These are phyloP conservation scores for Liolophura sinensis DNA, from an alignment of 1,140 invertebrate genomes.

Conservation along the genomic window DNA sequence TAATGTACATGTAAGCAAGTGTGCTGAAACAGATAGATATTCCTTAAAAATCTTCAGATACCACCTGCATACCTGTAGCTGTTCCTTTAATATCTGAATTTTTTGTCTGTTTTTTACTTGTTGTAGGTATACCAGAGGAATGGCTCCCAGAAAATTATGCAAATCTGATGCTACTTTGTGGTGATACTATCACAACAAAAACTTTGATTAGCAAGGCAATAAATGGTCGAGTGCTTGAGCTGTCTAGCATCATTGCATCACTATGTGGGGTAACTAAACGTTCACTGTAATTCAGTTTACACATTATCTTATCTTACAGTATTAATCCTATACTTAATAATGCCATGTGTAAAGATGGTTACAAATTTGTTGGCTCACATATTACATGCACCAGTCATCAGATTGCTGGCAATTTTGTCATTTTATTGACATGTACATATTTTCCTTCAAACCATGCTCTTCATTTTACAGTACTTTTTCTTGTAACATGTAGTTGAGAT, in stretches of 20 bases:
- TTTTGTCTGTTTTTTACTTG: neutral
- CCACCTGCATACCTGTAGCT: neutral
- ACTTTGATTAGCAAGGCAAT: constrained; percentile 56
- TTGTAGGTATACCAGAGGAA: constrained; percentile 54
- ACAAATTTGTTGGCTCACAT: neutral
- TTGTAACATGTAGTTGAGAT: neutral
- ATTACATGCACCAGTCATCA: neutral
- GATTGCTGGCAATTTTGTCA: neutral
- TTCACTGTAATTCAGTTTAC: neutral
- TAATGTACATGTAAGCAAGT: neutral
- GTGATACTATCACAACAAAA: constrained; percentile 51
- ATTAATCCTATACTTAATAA: neutral
- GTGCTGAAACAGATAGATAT: neutral
- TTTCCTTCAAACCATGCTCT: too few relatives aligned
- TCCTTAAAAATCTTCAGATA: too few relatives aligned
- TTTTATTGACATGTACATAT: neutral
- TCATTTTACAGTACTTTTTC: too few relatives aligned
- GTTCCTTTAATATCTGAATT: neutral
- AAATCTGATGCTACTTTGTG: constrained; percentile 49
- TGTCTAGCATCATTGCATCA: constrained; percentile 49
- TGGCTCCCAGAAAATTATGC: constrained; percentile 56
- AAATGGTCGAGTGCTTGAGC: constrained; percentile 51
- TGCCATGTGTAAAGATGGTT: neutral
- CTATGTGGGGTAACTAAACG: constrained; percentile 48
- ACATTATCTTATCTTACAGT: neutral